Base-by-base conservation (phyloP, 2,888 invertebrate genomes). In the Automeris io region DNA sequence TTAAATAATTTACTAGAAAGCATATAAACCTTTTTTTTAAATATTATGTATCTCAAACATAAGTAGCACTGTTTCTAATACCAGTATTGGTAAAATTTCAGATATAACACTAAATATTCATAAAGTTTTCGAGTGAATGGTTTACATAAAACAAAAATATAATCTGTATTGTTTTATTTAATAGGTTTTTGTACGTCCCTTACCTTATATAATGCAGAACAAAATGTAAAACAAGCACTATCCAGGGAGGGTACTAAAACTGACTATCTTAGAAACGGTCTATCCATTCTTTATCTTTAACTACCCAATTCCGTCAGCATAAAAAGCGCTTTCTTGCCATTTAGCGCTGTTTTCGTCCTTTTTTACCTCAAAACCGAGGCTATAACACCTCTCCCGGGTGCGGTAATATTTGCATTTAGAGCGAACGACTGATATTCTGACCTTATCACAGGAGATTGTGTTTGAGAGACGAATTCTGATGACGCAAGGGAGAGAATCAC, bases 371-470 rank as follows among this genome's bases (percentile, higher is more conserved):
- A 79, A 79, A 78, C 76, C 75, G 71, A 70, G 63, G 75, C 75
- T 68, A 72, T 81, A 81, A 80, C 76, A 77, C 80, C 80, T 77
- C 85, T 80, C 83, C 49, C 45, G 82, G 80, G 83, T 67, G 71
- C 81, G 71, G 77, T 83, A 68, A 75, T 80, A 85, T 83, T 85
- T 82, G 83, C 85, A 85, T 85, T 83, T 85, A 85, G 80, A 85
- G 73, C 80, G 83, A 82, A 77, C 78, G 76, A 75, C 74, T 79
- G 80, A 79, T 81, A 80, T 79, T 73, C 70, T 74, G 79, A 80
- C 81, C 79, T 83, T 82, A 82, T 85, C 83, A 73, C 59, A 60
- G 68, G 66, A 80, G 80, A 82, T 80, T 77, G 79, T 76, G 72
- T 77, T 76, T 74, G 70, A 72, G 72, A 76, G 71, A 68, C 68